These are phyloP conservation scores for Bombus cullumanus DNA, from an alignment of 1,140 invertebrate species.

Conservation along the genomic window DNA sequence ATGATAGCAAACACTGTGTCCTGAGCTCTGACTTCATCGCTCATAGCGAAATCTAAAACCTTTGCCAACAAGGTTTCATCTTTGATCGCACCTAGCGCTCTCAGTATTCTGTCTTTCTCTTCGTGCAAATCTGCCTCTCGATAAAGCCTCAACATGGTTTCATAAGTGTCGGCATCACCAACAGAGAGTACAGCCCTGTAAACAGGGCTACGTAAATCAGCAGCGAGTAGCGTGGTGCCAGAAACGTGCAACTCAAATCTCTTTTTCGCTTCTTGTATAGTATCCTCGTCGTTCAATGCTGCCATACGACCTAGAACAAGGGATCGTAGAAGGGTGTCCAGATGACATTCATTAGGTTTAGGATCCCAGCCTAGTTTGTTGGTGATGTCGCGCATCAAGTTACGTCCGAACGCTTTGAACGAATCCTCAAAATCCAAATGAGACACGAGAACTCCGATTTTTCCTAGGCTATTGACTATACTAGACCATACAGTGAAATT, in stretches of 20 bases:
- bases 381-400: constrained; percentile 88
- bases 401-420: constrained; percentile 89
- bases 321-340: constrained; percentile 92
- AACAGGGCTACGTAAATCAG: constrained; percentile 94
- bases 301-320: constrained; percentile 92
- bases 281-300: constrained; percentile 89
- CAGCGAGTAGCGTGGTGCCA: constrained; percentile 86
- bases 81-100: constrained; percentile 90
- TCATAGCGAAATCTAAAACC: constrained; percentile 95
- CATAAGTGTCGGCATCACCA: constrained; percentile 88
- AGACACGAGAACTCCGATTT: constrained; percentile 88
- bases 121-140: constrained; percentile 94
- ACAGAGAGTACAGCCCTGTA: constrained; percentile 92
- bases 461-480: constrained; percentile 90
- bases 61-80: constrained; percentile 88
- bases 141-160: constrained; percentile 92
- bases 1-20: constrained; percentile 95
- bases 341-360: constrained; percentile 89
- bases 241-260: constrained; percentile 85
- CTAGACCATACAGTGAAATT: constrained; percentile 97
- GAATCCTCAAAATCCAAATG: constrained; percentile 89
- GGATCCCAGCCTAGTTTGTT: constrained; percentile 91
- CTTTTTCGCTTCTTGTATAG: constrained; percentile 89
- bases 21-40: constrained; percentile 95
- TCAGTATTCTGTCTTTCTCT: constrained; percentile 94